A percentile compares a stretch with the other conserved stretches of the same genome.
These are phyloP conservation scores for Cinclus cinclus DNA, from an alignment of 2,113 vertebrate species.

Conservation along the genomic window DNA sequence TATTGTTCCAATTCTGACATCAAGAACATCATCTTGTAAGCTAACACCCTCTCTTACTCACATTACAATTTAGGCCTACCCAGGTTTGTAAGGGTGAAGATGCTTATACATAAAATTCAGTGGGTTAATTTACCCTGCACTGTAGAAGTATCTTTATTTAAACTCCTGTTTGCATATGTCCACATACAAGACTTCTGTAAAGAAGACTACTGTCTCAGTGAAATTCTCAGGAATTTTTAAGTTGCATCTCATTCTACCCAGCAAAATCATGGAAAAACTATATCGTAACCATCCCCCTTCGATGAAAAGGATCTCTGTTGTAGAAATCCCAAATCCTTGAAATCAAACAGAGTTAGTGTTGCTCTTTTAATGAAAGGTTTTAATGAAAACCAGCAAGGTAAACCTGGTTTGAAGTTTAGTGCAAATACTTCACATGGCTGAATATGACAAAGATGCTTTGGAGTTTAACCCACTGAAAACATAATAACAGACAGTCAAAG, in stretches of 20 bases:
- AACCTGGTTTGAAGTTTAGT: neutral
- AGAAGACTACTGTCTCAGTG: neutral
- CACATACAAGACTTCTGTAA: neutral
- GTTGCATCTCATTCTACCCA: neutral
- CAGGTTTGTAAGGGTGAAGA: neutral
- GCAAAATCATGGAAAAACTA: neutral
- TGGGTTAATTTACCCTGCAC: neutral
- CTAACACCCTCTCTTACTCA: accelerated
- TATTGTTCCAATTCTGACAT: neutral
- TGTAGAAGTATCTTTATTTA: neutral
- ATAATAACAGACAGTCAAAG: neutral
- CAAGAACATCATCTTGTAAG: neutral
- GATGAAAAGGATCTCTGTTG: neutral
- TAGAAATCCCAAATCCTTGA: neutral
- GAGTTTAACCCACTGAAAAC: neutral
- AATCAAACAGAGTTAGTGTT: neutral
- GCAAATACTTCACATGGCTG: neutral
- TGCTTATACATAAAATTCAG: neutral
- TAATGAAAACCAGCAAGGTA: neutral
- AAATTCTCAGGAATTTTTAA: neutral
- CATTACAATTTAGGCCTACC: neutral
- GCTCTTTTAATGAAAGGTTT: neutral
- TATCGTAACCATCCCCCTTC: neutral
- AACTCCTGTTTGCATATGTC: neutral
- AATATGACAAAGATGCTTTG: neutral